Base-by-base conservation (phyloP, 2,888 invertebrate genomes). In the Dryomyza anilis region DNA sequence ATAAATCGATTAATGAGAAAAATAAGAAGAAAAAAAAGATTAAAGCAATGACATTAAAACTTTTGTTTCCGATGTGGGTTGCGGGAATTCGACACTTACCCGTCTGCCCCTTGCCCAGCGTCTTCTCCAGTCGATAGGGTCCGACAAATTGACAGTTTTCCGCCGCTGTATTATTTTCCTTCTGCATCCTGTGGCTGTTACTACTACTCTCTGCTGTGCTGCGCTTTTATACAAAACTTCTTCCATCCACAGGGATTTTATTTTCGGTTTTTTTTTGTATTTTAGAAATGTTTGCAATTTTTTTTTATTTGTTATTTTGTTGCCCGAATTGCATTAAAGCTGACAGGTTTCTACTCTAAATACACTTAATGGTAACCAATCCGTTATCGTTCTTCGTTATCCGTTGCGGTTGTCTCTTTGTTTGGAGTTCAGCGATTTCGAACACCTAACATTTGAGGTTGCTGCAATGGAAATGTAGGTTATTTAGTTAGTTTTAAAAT, bases 51-150 rank as follows among this genome's bases (percentile, higher is more conserved):
- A n/a, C n/a, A n/a, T n/a, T n/a, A n/a, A n/a, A n/a, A n/a, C n/a
- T n/a, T n/a, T n/a, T n/a, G n/a, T n/a, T n/a, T n/a, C n/a, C n/a
- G n/a, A n/a, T n/a, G n/a, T n/a, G n/a, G n/a, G n/a, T n/a, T n/a
- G n/a, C n/a, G n/a, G n/a, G n/a, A n/a, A n/a, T n/a, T 57, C 23
- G n/a, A 55, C 60, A 81, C 86, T 86, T 86, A 98, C 98, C 99
- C 84, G 99, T 99, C 86, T 99, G 99, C 72, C 99, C 99, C 85
- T 99, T 99, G 76, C 99, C 99, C 72, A 99, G 89, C 63, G 99
- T 99, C 85, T 98, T 99, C 85, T 99, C 99, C 85, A 99, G 88
- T 84, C 98, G 88, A 86, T 98, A 99, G 67, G 99, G 98, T 76
- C 99, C 99, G 79, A 99, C 98, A 86, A 96, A 98, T 85, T 95